A percentile compares a stretch with the other conserved stretches of the same genome.
Conservation (phyloP, 92 coral and sea anemone genomes). For the Palythoa grandis region DNA sequence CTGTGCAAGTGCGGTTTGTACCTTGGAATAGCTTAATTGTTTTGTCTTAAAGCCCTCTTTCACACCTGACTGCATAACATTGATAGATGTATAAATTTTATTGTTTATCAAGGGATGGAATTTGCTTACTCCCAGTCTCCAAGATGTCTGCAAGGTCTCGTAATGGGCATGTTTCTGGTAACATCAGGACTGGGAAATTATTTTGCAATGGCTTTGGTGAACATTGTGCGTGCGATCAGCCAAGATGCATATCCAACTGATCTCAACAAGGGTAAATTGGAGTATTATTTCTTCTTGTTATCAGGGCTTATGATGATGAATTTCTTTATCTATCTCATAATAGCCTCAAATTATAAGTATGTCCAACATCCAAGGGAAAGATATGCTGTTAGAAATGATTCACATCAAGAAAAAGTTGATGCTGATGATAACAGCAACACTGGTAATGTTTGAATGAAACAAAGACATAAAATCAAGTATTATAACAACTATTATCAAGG, state of each 20-base stretch:
- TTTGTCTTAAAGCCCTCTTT: too few species aligned
- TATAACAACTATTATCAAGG: too few species aligned
- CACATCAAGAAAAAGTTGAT: not conserved
- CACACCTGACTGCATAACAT: too few species aligned
- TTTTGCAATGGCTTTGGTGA: slow-evolving; percentile 68
- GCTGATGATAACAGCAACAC: not conserved
- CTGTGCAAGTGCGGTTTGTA: too few species aligned
- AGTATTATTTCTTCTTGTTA: slow-evolving; percentile 78
- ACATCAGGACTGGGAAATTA: slow-evolving; percentile 80
- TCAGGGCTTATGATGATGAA: slow-evolving; percentile 77
- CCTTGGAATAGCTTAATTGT: too few species aligned
- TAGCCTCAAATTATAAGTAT: slow-evolving; percentile 75
- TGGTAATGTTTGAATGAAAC: not conserved
- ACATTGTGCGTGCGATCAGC: slow-evolving; percentile 64
- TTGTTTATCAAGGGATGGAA: slow-evolving; percentile 71
- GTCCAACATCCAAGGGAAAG: slow-evolving; percentile 41
- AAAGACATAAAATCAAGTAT: not conserved
- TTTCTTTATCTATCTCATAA: slow-evolving; percentile 67
- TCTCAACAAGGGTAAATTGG: slow-evolving; percentile 78
- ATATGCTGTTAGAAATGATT: not conserved
- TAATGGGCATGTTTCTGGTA: slow-evolving; percentile 83
- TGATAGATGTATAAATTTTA: not conserved
- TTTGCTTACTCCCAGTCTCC: slow-evolving; percentile 93
- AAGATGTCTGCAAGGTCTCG: slow-evolving; percentile 74
- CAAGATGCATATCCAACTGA: slow-evolving; percentile 62